These are phyloP conservation scores for Lophius americanus DNA, from an alignment of 2,797 vertebrate species.

Conservation along the genomic window DNA sequence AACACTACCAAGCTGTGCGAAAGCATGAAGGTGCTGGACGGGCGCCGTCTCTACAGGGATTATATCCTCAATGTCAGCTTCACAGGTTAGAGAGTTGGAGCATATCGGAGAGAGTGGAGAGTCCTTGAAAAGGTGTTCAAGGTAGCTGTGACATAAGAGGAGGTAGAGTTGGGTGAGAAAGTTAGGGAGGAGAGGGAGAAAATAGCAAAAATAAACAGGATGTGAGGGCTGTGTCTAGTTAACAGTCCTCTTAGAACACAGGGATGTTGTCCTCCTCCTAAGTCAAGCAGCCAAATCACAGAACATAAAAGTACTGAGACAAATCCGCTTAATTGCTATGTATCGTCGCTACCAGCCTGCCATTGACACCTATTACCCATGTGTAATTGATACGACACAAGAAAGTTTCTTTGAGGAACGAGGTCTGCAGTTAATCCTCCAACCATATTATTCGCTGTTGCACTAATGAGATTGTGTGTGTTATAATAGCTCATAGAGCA, in stretches of 20 bases:
- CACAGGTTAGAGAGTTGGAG: conserved; percentile 85
- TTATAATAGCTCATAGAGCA: conserved; percentile 76
- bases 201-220: conserved; percentile 34
- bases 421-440: conserved; percentile 69
- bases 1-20: conserved; percentile 95
- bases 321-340: conserved; percentile 76
- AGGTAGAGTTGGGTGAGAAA: conserved; percentile 22
- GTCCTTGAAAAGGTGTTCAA: conserved; percentile 40
- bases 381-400: conserved; percentile 74
- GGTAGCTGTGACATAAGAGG: conserved; percentile 32
- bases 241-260: conserved; percentile 57
- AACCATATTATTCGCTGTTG: conserved; percentile 68
- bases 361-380: conserved; percentile 78
- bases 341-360: conserved; percentile 68
- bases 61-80: conserved; percentile 97
- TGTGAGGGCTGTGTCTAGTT: conserved; percentile 34
- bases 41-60: conserved; percentile 93
- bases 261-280: conserved; percentile 60
- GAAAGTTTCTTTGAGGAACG: conserved; percentile 76
- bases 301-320: conserved; percentile 62
- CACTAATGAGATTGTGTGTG: conserved; percentile 78
- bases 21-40: conserved; percentile 93
- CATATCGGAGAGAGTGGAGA: conserved; percentile 18
- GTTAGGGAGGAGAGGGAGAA: conserved; percentile 6
- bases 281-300: conserved; percentile 42